These are phyloP conservation scores for Pseudopodoces humilis DNA, from an alignment of 2,113 vertebrate genomes.

Conservation along the genomic window DNA sequence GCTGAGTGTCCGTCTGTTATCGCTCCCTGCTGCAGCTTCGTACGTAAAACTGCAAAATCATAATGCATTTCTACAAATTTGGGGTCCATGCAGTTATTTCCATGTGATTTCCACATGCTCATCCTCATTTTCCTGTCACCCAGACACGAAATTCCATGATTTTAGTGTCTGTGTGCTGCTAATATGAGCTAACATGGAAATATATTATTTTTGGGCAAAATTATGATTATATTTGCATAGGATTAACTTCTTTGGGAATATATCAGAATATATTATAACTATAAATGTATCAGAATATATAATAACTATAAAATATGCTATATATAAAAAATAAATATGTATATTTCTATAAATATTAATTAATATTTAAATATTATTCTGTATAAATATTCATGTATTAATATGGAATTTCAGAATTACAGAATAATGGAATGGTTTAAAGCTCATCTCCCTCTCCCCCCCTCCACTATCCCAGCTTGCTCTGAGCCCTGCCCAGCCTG, in stretches of 20 bases:
- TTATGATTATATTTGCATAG: not conserved
- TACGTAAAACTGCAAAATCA: rapidly evolving
- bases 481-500: not conserved
- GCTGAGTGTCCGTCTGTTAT: not conserved
- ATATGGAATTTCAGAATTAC: not conserved
- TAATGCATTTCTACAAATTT: rapidly evolving
- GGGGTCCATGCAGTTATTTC: not conserved
- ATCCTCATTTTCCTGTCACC: not conserved
- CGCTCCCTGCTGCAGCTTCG: not conserved
- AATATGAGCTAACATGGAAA: not conserved
- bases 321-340: no score
- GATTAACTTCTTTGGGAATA: not conserved
- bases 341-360: rapidly evolving
- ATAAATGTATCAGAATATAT: not conserved
- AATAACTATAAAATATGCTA: no score
- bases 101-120: not conserved
- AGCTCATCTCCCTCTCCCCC: not conserved
- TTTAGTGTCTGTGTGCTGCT: not conserved
- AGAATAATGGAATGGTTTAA: not conserved
- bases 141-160: not conserved
- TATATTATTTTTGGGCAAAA: rapidly evolving
- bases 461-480: not conserved
- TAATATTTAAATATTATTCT: no score
- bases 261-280: not conserved
- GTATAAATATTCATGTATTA: not conserved